phyloP scores from a whole-genome alignment of 2,888 invertebrate genomes.

The Drosophila gaucha region DNA sequence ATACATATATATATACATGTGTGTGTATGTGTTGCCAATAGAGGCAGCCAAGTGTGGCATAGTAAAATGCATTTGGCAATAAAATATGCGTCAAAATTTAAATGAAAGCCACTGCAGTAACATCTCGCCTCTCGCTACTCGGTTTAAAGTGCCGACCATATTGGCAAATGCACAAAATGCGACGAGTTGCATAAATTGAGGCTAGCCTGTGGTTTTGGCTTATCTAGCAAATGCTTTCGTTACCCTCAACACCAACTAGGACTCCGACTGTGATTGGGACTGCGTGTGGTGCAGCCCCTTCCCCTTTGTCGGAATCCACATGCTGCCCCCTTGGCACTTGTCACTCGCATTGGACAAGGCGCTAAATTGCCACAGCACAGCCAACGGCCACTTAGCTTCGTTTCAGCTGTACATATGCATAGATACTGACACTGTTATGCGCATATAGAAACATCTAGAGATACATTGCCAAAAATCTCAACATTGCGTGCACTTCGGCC shows the following conservation, averaged over 20 bases:
- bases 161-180: conserved; percentile 56
- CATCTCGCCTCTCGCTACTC: conserved; percentile 6
- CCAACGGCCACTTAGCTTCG: conserved; percentile 44
- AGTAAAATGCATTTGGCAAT: conserved; percentile 58
- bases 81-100: conserved; percentile 74
- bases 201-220: conserved; percentile 50
- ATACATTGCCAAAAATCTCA: conserved; percentile 44
- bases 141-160: conserved; percentile 44
- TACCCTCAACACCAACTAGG: conserved; percentile 15
- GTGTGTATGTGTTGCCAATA: conserved; percentile 15
- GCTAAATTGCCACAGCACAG: conserved; percentile 62
- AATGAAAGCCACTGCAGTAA: conserved; percentile 54
- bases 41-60: conserved; percentile 49
- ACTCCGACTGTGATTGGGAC: conserved; percentile 9
- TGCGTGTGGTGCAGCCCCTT: conserved; percentile 2
- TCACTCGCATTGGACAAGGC: conserved; percentile 55
- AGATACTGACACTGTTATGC: too few species aligned
- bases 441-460: not conserved
- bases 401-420: conserved; percentile 13
- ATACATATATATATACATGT: not conserved
- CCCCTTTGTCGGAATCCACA: conserved; percentile 2
- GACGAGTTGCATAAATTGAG: conserved; percentile 62
- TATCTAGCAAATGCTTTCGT: conserved; percentile 52
- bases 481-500: conserved; percentile 35
- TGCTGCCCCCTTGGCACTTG: conserved; percentile 32